Percentiles rank a stretch among this genome's conserved stretches.
phyloP scores from a whole-genome alignment of 1,140 invertebrate genomes.

The Drosophila lowei region DNA sequence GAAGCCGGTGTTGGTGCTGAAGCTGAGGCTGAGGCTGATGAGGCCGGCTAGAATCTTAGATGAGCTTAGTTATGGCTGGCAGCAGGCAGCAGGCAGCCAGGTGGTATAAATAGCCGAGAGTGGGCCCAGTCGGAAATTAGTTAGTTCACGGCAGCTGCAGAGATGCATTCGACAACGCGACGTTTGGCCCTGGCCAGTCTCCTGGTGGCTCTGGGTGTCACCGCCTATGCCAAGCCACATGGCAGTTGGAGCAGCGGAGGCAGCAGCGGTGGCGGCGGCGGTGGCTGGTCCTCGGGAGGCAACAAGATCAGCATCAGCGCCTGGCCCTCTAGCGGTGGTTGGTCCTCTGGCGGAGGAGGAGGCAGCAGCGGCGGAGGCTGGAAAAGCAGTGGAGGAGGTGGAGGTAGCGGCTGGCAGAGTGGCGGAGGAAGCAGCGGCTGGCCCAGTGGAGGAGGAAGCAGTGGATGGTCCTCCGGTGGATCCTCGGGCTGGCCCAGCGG shows the following conservation, averaged over 20 bases:
- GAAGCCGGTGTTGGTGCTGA: not conserved
- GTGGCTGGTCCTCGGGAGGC: constrained; percentile 32
- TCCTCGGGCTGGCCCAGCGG: constrained; percentile 20
- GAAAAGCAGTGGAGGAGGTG: constrained; percentile 23
- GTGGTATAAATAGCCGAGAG: constrained; percentile 69
- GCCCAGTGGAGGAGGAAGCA: not conserved
- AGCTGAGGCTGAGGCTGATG: not conserved
- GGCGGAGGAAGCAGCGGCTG: constrained; percentile 39
- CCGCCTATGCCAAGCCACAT: constrained; percentile 57
- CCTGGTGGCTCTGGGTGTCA: constrained; percentile 37
- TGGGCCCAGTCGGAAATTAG: constrained; percentile 65
- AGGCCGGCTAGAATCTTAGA: constrained; percentile 49
- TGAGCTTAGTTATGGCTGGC: constrained; percentile 32
- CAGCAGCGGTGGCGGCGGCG: constrained; percentile 9
- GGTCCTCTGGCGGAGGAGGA: constrained; percentile 14
- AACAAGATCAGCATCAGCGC: constrained; percentile 36
- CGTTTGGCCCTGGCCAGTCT: constrained; percentile 44
- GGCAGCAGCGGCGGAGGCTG: constrained; percentile 35
- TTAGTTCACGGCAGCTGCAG: constrained; percentile 68
- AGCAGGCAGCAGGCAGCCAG: constrained; percentile 8
- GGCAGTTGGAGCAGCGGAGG: constrained; percentile 50
- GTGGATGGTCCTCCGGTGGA: not conserved
- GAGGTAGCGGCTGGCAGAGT: constrained; percentile 31
- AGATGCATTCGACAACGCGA: constrained; percentile 65
- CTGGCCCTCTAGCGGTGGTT: constrained; percentile 33